Percentiles rank a stretch among this genome's conserved stretches.
phyloP scores from a whole-genome alignment of 1,140 invertebrate genomes.

The Drosophila ambigua region DNA sequence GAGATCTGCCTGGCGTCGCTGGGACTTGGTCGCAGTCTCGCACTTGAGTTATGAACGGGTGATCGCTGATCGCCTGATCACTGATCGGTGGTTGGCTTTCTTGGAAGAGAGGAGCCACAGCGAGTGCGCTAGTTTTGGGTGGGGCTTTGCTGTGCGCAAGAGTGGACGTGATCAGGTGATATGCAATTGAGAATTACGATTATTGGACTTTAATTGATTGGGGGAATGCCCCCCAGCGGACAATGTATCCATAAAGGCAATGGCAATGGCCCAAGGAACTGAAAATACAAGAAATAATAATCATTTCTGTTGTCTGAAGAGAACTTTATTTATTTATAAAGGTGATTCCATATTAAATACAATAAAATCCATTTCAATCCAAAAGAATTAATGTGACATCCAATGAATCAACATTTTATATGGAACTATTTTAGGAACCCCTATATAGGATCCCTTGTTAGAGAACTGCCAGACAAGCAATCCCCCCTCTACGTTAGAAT shows the following conservation, averaged over 20 bases:
- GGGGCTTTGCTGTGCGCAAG: constrained; percentile 22
- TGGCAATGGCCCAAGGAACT: neutral
- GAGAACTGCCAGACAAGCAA: neutral
- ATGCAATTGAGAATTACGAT: constrained; percentile 68
- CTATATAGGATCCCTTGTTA: neutral
- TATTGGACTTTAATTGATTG: constrained; percentile 68
- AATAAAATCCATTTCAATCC: too few species aligned
- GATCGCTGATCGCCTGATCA: constrained; percentile 9
- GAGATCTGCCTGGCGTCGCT: constrained; percentile 10
- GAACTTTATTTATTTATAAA: too few species aligned
- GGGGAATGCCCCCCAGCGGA: constrained; percentile 20
- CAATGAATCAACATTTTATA: too few species aligned
- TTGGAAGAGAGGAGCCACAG: constrained; percentile 6
- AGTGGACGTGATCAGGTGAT: constrained; percentile 38
- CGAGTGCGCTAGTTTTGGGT: constrained; percentile 26
- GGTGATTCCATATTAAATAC: too few species aligned
- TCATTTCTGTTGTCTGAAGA: neutral
- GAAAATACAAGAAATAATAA: constrained; percentile 16
- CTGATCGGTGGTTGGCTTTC: neutral
- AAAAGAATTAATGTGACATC: too few species aligned
- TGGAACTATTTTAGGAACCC: too few species aligned
- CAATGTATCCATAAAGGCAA: constrained; percentile 28
- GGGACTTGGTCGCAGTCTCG: constrained; percentile 8
- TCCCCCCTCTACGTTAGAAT: neutral
- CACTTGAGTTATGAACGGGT: constrained; percentile 54